Conservation (phyloP, 2,113 vertebrate species). For the Shinisaurus crocodilurus region DNA sequence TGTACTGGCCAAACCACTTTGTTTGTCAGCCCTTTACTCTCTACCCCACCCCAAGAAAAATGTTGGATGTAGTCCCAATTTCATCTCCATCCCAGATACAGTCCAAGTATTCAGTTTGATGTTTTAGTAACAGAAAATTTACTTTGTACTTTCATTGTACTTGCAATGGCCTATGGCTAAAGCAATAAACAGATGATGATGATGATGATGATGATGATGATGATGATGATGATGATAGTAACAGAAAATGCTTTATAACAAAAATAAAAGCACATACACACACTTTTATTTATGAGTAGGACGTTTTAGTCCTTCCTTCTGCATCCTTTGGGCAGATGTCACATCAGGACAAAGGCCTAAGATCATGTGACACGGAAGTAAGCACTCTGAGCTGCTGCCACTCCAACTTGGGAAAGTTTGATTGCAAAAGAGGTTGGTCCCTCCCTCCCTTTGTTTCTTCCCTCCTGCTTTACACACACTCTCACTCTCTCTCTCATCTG, state of each 20-base stretch:
- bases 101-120: not conserved
- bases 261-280: not conserved
- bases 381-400: not conserved
- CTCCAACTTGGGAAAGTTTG: not conserved
- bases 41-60: not conserved
- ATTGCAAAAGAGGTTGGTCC: constrained; percentile 8
- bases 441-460: constrained; percentile 5
- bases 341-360: not conserved
- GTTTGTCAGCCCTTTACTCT: not conserved
- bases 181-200: no score
- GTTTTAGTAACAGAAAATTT: not conserved
- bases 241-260: no score
- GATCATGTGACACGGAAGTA: not conserved
- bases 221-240: no score
- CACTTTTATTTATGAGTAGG: not conserved
- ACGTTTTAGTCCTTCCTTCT: not conserved
- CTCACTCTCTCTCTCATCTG: constrained; percentile 25
- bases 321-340: not conserved
- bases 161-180: no score
- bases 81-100: not conserved
- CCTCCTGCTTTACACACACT: not conserved
- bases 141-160: no score
- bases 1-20: not conserved
- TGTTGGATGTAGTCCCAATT: not conserved
- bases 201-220: no score